Evolutionary conservation across 2,113 vertebrate species (phyloP).

Genomic region (Ciconia maguari): DNA sequence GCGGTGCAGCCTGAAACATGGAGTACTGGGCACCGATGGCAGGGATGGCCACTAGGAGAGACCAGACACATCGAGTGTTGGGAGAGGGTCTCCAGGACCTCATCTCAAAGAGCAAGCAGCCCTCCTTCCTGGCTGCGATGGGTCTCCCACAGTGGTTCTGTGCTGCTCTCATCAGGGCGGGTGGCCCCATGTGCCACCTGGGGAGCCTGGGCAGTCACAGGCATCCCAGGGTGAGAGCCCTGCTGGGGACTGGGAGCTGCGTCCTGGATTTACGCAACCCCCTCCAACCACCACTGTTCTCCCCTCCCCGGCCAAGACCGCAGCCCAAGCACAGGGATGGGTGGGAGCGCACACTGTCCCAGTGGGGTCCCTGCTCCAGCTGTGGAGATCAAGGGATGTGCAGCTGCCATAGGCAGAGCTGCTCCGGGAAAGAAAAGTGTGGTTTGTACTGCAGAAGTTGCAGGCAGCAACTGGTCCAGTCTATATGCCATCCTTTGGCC

Average conservation of each 20-base stretch:
- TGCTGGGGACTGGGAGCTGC: background rate
- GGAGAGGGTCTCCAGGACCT: background rate
- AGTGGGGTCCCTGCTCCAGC: background rate
- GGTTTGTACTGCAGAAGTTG: background rate
- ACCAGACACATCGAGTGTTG: background rate
- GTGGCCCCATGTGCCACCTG: background rate
- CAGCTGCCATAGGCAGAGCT: background rate
- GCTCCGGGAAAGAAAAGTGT: background rate
- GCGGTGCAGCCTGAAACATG: slow-evolving; percentile 84
- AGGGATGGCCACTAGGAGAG: slow-evolving; percentile 86
- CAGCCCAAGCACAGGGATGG: background rate
- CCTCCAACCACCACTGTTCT: background rate
- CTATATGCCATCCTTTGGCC: background rate
- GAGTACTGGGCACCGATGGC: slow-evolving; percentile 90
- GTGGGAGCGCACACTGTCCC: background rate
- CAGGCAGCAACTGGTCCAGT: background rate
- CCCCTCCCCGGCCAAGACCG: fast-evolving
- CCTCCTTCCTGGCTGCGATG: fast-evolving
- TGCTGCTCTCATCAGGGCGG: background rate
- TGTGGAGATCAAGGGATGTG: background rate
- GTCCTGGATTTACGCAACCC: background rate
- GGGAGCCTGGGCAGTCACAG: too few relatives aligned
- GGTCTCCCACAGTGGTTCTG: background rate
- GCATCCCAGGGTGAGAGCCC: background rate
- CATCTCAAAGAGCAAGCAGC: background rate